These are phyloP conservation scores for Meloidogyne hapla DNA, from an alignment of 1,140 invertebrate species.

Conservation along the genomic window DNA sequence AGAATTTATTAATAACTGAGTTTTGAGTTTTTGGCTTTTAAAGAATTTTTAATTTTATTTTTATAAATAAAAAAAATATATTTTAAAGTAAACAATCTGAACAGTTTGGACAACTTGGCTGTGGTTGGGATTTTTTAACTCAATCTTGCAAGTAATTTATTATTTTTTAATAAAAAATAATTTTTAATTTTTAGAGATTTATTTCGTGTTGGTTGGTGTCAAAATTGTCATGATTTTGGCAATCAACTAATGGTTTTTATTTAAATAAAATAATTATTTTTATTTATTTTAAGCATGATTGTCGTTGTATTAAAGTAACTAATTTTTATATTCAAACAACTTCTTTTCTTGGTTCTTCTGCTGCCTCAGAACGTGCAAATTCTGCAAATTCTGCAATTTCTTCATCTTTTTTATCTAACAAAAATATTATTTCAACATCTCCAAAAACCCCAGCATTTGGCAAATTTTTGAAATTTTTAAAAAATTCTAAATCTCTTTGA, in stretches of 20 bases:
- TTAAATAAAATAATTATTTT: not conserved
- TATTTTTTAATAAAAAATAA: not conserved
- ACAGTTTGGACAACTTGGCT: conserved; percentile 41
- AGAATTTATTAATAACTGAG: too few relatives aligned
- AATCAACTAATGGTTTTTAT: not conserved
- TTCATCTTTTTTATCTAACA: too few relatives aligned
- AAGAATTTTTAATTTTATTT: too few relatives aligned
- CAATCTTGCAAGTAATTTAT: conserved; percentile 33
- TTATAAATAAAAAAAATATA: not conserved
- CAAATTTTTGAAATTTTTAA: too few relatives aligned
- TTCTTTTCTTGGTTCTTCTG: conserved; percentile 23
- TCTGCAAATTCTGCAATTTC: not conserved
- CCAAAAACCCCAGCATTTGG: too few relatives aligned
- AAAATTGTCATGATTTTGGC: conserved; percentile 39
- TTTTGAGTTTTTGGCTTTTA: too few relatives aligned
- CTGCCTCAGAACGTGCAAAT: conserved; percentile 22
- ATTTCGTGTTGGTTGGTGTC: conserved; percentile 37
- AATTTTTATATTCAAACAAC: conserved; percentile 31
- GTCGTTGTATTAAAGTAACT: conserved; percentile 35
- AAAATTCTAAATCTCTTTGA: too few relatives aligned
- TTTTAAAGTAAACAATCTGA: conserved; percentile 18
- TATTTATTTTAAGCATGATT: conserved; percentile 34
- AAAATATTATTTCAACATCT: too few relatives aligned
- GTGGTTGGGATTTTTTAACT: conserved; percentile 34
- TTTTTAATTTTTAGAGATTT: conserved; percentile 28